Evolutionary conservation across 1,140 invertebrate genomes (phyloP).

Genomic region (Drosophila mayri): DNA sequence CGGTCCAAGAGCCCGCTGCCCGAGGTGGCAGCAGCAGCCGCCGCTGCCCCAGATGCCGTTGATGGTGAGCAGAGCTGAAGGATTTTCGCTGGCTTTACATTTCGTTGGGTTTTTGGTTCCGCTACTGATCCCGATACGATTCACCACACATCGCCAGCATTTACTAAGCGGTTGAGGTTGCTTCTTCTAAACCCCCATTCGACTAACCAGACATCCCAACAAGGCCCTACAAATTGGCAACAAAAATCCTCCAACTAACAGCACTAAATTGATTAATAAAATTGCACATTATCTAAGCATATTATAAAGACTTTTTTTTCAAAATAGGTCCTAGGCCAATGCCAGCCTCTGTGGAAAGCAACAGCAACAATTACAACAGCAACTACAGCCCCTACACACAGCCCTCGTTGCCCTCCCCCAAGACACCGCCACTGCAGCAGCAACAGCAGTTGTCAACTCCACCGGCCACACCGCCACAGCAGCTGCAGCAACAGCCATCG

Average conservation of each 20-base stretch:
- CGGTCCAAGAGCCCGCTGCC: slow-evolving; percentile 78
- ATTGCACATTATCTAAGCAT: background rate
- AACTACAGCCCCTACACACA: slow-evolving; percentile 45
- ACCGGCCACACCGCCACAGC: slow-evolving; percentile 55
- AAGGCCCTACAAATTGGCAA: slow-evolving; percentile 44
- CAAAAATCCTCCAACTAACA: slow-evolving; percentile 63
- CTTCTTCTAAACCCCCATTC: slow-evolving; percentile 67
- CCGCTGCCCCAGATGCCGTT: slow-evolving; percentile 55
- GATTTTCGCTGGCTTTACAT: slow-evolving; percentile 49
- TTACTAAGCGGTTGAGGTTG: slow-evolving; percentile 78
- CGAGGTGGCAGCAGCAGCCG: slow-evolving; percentile 29
- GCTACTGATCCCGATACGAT: slow-evolving; percentile 52
- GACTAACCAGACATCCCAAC: slow-evolving; percentile 53
- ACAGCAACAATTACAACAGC: slow-evolving; percentile 48
- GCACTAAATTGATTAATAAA: slow-evolving; percentile 43
- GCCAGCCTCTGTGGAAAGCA: slow-evolving; percentile 26
- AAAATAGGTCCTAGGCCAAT: slow-evolving; percentile 61
- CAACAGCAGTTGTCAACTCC: slow-evolving; percentile 46
- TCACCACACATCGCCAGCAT: slow-evolving; percentile 67
- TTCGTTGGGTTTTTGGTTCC: slow-evolving; percentile 44
- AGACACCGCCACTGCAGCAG: slow-evolving; percentile 46
- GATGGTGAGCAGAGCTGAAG: slow-evolving; percentile 75
- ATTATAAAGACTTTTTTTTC: too few relatives aligned
- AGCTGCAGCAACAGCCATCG: slow-evolving; percentile 19
- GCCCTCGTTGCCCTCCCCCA: slow-evolving; percentile 24